Conservation (phyloP, 2,113 vertebrate species). For the Neogale vison region DNA sequence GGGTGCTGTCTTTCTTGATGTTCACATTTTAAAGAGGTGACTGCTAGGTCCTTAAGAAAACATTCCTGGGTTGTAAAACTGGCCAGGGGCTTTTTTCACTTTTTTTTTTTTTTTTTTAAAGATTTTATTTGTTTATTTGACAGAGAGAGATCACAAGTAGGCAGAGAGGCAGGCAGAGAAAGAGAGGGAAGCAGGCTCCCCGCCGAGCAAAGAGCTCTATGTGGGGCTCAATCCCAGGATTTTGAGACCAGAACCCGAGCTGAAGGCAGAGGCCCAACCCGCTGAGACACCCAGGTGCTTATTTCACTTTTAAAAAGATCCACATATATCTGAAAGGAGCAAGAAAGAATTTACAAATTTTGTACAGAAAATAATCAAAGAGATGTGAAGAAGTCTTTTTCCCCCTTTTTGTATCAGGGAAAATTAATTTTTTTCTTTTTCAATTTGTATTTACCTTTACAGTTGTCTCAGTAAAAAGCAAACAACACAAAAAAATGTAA, state of each 20-base stretch:
- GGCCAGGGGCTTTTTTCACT: background rate
- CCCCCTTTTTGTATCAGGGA: background rate
- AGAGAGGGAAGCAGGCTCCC: too few species aligned
- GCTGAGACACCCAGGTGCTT: background rate
- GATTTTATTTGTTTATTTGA: too few species aligned
- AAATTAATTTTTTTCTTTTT: slow-evolving; percentile 2
- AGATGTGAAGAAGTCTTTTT: background rate
- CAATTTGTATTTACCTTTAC: background rate
- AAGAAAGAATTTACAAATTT: background rate
- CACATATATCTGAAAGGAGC: background rate
- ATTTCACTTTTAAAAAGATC: slow-evolving; percentile 32
- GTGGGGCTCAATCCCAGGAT: too few species aligned
- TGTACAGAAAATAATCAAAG: too few species aligned
- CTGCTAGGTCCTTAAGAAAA: too few species aligned
- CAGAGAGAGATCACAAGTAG: too few species aligned
- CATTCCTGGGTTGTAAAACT: background rate
- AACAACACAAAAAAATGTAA: background rate
- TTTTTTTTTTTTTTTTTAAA: background rate
- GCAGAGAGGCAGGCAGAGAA: too few species aligned
- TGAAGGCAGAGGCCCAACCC: too few species aligned
- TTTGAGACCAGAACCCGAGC: too few species aligned
- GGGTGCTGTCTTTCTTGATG: background rate
- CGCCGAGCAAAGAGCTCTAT: too few species aligned
- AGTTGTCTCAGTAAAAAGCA: slow-evolving; percentile 8
- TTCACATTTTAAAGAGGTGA: background rate